These are phyloP conservation scores for Chloebia gouldiae DNA, from an alignment of 2,113 vertebrate genomes.

Conservation along the genomic window DNA sequence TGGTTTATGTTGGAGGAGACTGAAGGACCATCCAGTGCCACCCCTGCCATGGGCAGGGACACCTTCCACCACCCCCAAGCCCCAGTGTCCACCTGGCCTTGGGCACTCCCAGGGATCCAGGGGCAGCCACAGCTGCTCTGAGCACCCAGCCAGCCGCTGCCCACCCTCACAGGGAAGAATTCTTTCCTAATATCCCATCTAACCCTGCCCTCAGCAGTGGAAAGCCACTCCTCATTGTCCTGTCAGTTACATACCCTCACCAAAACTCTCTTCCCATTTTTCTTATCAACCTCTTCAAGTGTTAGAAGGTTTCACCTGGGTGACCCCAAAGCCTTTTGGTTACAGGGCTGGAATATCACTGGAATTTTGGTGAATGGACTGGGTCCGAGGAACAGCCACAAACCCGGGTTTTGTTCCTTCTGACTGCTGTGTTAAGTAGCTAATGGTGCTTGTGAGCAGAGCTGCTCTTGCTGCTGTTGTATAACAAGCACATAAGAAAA, in stretches of 20 bases:
- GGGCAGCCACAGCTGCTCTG: background rate
- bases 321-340: background rate
- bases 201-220: rapidly evolving
- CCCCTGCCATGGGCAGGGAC: background rate
- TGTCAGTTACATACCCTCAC: background rate
- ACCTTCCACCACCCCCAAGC: rapidly evolving
- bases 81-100: background rate
- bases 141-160: background rate
- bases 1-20: background rate
- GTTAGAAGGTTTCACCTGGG: background rate
- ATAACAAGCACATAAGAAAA: background rate
- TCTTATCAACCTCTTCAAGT: background rate
- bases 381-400: background rate
- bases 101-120: background rate
- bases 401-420: background rate
- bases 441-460: slow-evolving; percentile 20
- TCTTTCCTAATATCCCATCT: background rate
- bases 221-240: background rate
- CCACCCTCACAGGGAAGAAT: background rate
- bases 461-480: slow-evolving; percentile 11
- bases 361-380: background rate
- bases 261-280: background rate
- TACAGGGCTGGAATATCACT: too few relatives aligned
- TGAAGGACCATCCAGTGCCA: background rate
- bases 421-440: background rate